Conservation (phyloP, 2,113 vertebrate genomes). For the Toxotes chatareus region DNA sequence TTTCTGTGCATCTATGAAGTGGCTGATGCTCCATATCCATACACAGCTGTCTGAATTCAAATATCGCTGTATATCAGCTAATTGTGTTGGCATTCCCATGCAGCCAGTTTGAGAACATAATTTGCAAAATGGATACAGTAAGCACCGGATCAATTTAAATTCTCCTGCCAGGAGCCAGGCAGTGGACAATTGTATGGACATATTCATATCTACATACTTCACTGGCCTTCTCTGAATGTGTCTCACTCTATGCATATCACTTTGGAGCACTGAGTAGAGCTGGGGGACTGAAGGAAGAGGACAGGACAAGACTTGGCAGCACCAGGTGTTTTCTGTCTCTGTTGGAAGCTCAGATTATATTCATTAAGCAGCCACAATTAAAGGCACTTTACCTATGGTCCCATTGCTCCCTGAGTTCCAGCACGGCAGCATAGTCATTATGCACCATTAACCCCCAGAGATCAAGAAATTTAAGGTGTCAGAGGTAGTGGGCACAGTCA, state of each 20-base stretch:
- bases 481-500: conserved; percentile 14
- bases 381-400: conserved; percentile 10
- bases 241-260: neutral
- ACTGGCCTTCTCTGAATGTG: neutral
- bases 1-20: neutral
- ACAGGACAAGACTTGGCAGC: neutral
- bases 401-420: neutral
- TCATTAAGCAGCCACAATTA: conserved; percentile 37
- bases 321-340: conserved; percentile 10
- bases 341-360: conserved; percentile 8
- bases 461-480: neutral
- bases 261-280: neutral
- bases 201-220: neutral
- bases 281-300: neutral
- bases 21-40: neutral
- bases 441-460: conserved; percentile 14
- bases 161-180: conserved; percentile 1
- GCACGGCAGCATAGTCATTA: conserved; percentile 29
- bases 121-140: conserved; percentile 62
- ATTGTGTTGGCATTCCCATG: conserved; percentile 43
- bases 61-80: conserved; percentile 19
- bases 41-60: conserved; percentile 16
- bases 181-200: neutral
- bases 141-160: conserved; percentile 48
- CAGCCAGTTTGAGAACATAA: conserved; percentile 56